Conservation (phyloP, 2,113 vertebrate species). For the Odontophorus gujanensis region DNA sequence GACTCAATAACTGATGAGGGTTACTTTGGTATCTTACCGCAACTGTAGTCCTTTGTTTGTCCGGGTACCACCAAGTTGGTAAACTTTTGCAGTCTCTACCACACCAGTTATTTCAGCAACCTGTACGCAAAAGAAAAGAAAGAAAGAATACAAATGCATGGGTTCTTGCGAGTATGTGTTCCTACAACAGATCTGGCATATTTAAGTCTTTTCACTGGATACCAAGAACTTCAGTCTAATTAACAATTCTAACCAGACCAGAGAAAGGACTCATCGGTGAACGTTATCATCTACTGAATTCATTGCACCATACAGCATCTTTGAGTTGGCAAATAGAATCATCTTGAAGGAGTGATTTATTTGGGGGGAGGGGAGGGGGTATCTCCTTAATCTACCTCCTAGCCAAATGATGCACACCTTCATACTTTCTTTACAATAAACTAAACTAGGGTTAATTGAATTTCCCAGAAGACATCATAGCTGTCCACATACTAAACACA, state of each 20-base stretch:
- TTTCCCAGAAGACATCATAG: background rate
- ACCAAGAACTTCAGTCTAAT: background rate
- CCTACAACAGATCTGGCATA: background rate
- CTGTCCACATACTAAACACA: background rate
- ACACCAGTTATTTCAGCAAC: slow-evolving; percentile 98
- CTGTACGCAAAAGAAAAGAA: slow-evolving; percentile 63
- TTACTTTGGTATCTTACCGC: slow-evolving; percentile 75
- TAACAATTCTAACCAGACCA: background rate
- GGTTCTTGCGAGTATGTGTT: background rate
- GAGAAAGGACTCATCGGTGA: background rate
- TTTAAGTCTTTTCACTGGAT: background rate
- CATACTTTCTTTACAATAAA: background rate
- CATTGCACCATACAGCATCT: background rate
- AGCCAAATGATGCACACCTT: background rate
- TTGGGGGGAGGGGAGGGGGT: background rate
- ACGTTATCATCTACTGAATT: background rate
- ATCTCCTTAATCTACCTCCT: background rate
- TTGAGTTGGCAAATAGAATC: background rate
- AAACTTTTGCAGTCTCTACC: slow-evolving; percentile 97
- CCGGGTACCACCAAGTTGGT: slow-evolving; percentile 94
- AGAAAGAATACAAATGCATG: background rate
- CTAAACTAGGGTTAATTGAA: accelerated
- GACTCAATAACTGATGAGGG: background rate
- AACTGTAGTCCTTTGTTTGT: slow-evolving; percentile 98
- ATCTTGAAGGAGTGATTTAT: background rate